phyloP scores from a whole-genome alignment of 2,113 vertebrate genomes.

The Elaphurus davidianus region DNA sequence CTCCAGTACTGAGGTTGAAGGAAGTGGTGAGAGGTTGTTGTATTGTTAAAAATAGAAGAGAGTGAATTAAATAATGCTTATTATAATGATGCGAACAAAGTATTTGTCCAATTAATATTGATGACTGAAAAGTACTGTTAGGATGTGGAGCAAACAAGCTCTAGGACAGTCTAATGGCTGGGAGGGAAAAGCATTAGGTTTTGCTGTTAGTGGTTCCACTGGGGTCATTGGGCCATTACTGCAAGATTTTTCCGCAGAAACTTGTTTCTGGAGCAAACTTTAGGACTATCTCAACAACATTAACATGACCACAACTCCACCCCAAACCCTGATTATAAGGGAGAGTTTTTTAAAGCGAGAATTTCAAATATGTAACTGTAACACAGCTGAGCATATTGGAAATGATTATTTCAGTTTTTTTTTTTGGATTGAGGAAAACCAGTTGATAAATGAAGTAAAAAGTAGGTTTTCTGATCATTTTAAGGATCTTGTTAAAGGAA shows the following conservation, averaged over 20 bases:
- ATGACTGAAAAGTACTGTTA: not conserved
- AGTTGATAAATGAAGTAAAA: not conserved
- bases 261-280: not conserved
- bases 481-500: not conserved
- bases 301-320: not conserved
- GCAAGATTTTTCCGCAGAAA: not conserved
- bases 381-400: not conserved
- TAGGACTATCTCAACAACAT: not conserved
- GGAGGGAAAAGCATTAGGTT: not conserved
- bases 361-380: not conserved
- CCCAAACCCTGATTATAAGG: not conserved
- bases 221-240: not conserved
- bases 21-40: not conserved
- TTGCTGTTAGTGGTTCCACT: not conserved
- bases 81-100: not conserved
- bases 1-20: not conserved
- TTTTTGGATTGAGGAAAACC: not conserved
- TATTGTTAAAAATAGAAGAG: not conserved
- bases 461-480: not conserved
- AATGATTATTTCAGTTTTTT: not conserved
- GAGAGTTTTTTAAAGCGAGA: not conserved
- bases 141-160: not conserved
- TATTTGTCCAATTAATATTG: not conserved
- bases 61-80: conserved; percentile 4
- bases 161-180: not conserved